A percentile compares a stretch with the other conserved stretches of the same genome.
Conservation (phyloP, 2,888 invertebrate genomes). For the Drosophila rellima region DNA sequence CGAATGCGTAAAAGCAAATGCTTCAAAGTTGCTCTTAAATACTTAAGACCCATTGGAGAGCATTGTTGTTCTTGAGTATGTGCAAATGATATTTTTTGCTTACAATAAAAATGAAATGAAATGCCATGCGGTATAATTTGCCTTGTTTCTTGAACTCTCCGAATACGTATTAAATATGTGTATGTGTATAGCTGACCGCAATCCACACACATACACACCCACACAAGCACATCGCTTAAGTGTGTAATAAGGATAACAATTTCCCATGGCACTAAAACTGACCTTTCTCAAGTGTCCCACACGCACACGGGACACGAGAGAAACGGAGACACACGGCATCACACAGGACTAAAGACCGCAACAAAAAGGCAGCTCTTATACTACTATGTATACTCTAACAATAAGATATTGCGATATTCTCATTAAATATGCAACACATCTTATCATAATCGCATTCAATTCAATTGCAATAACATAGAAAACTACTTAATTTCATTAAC, state of each 20-base stretch:
- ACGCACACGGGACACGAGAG: conserved; percentile 23
- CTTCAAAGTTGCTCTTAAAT: conserved; percentile 34
- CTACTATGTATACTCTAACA: conserved; percentile 6
- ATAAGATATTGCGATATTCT: background rate
- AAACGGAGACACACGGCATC: conserved; percentile 22
- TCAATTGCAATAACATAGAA: background rate
- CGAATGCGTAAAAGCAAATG: conserved; percentile 15
- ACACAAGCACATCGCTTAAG: conserved; percentile 44
- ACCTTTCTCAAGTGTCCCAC: conserved; percentile 75
- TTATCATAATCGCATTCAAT: background rate
- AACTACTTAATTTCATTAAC: no score
- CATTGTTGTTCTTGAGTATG: conserved; percentile 25
- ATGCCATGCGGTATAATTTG: conserved; percentile 46
- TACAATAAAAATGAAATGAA: conserved; percentile 53
- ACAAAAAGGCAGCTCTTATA: conserved; percentile 16
- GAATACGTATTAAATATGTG: background rate
- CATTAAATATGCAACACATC: background rate
- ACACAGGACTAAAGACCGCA: conserved; percentile 24
- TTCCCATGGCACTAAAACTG: conserved; percentile 75
- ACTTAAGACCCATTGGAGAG: conserved; percentile 35
- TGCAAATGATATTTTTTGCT: conserved; percentile 38
- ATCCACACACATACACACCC: conserved; percentile 10
- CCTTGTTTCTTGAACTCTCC: conserved; percentile 34
- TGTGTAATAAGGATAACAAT: conserved; percentile 74
- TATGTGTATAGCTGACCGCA: conserved; percentile 29